phyloP scores from a whole-genome alignment of 1,140 invertebrate species.

The Hyles vespertilio region DNA sequence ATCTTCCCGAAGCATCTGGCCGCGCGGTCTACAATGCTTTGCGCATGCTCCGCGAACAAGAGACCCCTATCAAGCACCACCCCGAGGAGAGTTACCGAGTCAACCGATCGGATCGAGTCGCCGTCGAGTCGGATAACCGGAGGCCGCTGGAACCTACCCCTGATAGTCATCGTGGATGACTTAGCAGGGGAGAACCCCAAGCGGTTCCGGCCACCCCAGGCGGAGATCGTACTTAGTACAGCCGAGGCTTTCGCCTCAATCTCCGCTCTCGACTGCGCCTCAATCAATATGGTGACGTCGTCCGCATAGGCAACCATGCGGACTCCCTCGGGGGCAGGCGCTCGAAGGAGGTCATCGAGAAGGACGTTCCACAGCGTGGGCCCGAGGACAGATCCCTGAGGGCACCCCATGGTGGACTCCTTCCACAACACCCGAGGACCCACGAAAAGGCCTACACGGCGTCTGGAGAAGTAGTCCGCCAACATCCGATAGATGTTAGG shows the following conservation, averaged over 20 bases:
- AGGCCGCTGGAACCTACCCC: not conserved
- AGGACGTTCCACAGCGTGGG: conserved; percentile 61
- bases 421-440: no score
- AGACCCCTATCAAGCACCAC: conserved; percentile 9
- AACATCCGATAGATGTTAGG: no score
- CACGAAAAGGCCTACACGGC: no score
- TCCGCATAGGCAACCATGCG: conserved; percentile 47
- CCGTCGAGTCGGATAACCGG: not conserved
- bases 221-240: no score
- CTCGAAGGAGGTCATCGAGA: conserved; percentile 54
- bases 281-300: conserved; percentile 42
- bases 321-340: not conserved
- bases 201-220: conserved; percentile 4
- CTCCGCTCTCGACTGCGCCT: conserved; percentile 27
- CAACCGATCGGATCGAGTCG: conserved; percentile 1
- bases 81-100: conserved; percentile 1
- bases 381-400: conserved; percentile 67
- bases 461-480: no score
- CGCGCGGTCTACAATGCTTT: conserved; percentile 11
- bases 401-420: conserved; percentile 47
- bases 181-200: not conserved
- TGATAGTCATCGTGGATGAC: not conserved
- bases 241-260: conserved; percentile 18
- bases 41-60: conserved; percentile 12
- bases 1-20: conserved; percentile 17